Evolutionary conservation across 2,797 vertebrate species (phyloP), one percentile per base, ranked within the genome.

Genomic region (Clarias platycephalus): DNA sequence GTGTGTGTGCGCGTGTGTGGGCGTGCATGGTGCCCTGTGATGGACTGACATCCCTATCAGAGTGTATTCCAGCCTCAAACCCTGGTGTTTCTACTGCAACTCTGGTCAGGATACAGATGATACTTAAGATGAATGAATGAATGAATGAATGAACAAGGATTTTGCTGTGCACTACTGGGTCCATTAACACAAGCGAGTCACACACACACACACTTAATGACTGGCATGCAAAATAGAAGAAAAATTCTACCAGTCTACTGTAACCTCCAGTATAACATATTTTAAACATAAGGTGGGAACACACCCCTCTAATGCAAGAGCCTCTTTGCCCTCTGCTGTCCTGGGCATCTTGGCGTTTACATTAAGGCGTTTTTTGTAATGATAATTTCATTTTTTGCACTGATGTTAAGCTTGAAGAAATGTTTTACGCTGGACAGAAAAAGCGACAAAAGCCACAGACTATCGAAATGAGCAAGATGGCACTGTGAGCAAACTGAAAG

Each of bases 251-350:
- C 6, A 44, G 5, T 24, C 7, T 40, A 18, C 22, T 10, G 34
- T 63, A 16, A 63, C 5, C 0, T 63, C 18, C 1, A 58, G 5
- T 57, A 24, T 5, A 58, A 6, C 9, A 16, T 3, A 77, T 24
- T 60, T 37, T 13, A 13, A 71, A 31, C 44, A 82, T 72, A 57
- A 68, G 9, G 67, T 4, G 26, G 53, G 84, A 87, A 88, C 86
- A 87, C 88, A 81, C 88, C 86, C 86, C 82, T 85, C 44, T 9
- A 22, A 26, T 18, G 62, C 49, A 58, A 1, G 75, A 67, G 20
- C 55, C 78, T 75, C 68, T 34, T 31, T 34, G 8, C 55, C 6
- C 28, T 13, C 5, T 49, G 72, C 67, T 74, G 34, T 40, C 63
- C 44, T 24, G 75, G 75, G 55, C 22, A 77, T 77, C 28, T 15